phyloP scores from a whole-genome alignment of 2,113 vertebrate genomes.

The Prietella phreatophila region DNA sequence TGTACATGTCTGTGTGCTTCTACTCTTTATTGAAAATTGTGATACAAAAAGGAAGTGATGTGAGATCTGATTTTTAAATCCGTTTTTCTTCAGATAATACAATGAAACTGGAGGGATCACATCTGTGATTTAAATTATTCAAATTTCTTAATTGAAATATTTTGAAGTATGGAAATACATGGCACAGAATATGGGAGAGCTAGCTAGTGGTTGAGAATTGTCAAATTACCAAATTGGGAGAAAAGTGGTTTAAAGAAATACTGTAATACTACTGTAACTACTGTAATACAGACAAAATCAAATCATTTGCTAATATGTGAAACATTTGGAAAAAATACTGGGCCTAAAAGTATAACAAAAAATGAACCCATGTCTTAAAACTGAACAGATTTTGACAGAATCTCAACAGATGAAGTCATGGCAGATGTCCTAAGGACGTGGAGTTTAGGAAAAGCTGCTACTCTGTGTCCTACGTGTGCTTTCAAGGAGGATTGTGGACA shows the following conservation, averaged over 20 bases:
- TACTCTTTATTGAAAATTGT: neutral
- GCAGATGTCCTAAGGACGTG: neutral
- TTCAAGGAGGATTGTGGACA: neutral
- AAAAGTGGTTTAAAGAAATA: neutral
- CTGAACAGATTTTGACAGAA: constrained; percentile 1
- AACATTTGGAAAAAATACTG: neutral
- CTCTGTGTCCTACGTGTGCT: neutral
- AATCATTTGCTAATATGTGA: neutral
- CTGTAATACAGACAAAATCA: neutral
- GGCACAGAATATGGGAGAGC: neutral
- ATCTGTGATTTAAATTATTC: neutral
- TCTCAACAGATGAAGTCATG: neutral
- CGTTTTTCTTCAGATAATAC: neutral
- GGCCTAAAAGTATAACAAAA: neutral
- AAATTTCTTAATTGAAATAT: neutral
- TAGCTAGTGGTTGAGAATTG: neutral
- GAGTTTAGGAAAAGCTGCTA: constrained; percentile 12
- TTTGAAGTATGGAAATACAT: neutral
- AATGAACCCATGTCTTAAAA: neutral
- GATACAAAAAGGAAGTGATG: neutral
- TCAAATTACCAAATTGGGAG: neutral
- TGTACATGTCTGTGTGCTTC: neutral
- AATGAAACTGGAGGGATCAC: neutral
- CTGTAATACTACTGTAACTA: neutral
- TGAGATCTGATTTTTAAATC: neutral